Evolutionary conservation across 2,888 invertebrate species (phyloP), one percentile per base, ranked within the genome.

Genomic region (Andrena marginata): DNA sequence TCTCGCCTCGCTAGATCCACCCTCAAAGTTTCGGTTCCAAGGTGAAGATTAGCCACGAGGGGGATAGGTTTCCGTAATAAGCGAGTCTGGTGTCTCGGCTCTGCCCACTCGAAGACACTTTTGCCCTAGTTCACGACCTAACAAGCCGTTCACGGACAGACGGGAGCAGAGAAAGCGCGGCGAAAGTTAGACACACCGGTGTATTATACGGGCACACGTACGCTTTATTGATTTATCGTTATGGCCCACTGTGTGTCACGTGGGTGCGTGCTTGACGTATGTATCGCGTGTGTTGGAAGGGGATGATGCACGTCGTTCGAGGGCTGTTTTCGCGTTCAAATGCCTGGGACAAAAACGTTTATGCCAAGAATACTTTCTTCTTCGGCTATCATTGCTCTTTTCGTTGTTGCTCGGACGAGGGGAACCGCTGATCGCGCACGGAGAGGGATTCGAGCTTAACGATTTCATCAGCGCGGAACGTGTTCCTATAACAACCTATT

Each of bases 171-270:
- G 73, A 70, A n/a, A 77, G 33, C 54, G 33, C 42, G 56, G 70
- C 16, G 77, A 76, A 68, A 73, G 60, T 59, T 51, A 48, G 56
- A 51, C 23, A 33, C 51, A 71, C 65, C 72, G 72, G 64, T 59
- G 75, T 60, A 60, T 49, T n/a, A 67, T 35, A 62, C 54, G 51
- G 23, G 26, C 59, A 56, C 71, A 51, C 48, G 68, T 29, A 78
- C 56, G 56, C 16, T 75, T 87, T 87, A 89, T 89, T 85, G 90
- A 89, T 90, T 90, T 88, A 90, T 86, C 88, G 87, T 84, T 86
- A 83, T 82, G 76, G 74, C 75, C 59, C 73, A 74, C 77, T 82
- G 85, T 75, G 79, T 82, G 78, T 70, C 75, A 73, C 69, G 60
- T 77, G 71, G 69, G 71, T 75, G 85, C 62, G 67, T 77, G 64